These are phyloP conservation scores for Rosalia funebris DNA, from an alignment of 2,888 invertebrate species.

Conservation along the genomic window DNA sequence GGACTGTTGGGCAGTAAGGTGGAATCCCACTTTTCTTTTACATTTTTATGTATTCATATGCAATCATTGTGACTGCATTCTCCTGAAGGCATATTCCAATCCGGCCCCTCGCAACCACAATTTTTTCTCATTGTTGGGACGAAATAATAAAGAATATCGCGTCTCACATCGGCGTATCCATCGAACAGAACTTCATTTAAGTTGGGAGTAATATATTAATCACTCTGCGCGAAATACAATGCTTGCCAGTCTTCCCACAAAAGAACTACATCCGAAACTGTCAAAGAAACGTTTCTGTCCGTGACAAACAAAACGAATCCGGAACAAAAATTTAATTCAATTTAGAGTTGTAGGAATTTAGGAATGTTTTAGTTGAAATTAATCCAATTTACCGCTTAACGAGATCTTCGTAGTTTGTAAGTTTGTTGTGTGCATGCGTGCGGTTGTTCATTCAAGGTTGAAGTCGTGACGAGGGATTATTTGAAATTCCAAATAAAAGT, in stretches of 20 bases:
- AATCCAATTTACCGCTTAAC: not conserved
- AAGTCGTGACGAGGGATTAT: not conserved
- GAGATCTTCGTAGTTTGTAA: not conserved
- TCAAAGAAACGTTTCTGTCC: slow-evolving; percentile 15
- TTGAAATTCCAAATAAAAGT: not conserved
- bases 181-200: slow-evolving; percentile 14
- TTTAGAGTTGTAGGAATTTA: not conserved
- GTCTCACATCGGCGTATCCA: slow-evolving; percentile 14
- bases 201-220: slow-evolving; percentile 18
- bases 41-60: too few species aligned
- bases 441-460: not conserved
- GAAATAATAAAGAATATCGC: slow-evolving; percentile 22
- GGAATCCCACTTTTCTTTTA: too few species aligned
- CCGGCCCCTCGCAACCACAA: too few species aligned
- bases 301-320: slow-evolving; percentile 4
- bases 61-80: too few species aligned
- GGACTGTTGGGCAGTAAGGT: too few species aligned
- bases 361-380: slow-evolving; percentile 1
- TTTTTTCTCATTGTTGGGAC: too few species aligned
- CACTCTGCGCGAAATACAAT: slow-evolving; percentile 10
- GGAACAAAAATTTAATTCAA: slow-evolving; percentile 4
- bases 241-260: not conserved
- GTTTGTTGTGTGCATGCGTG: not conserved
- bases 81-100: too few species aligned
- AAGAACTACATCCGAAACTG: slow-evolving; percentile 17